These are phyloP conservation scores for Didymodactylos carnosus DNA, from an alignment of 2,888 invertebrate genomes.

Conservation along the genomic window DNA sequence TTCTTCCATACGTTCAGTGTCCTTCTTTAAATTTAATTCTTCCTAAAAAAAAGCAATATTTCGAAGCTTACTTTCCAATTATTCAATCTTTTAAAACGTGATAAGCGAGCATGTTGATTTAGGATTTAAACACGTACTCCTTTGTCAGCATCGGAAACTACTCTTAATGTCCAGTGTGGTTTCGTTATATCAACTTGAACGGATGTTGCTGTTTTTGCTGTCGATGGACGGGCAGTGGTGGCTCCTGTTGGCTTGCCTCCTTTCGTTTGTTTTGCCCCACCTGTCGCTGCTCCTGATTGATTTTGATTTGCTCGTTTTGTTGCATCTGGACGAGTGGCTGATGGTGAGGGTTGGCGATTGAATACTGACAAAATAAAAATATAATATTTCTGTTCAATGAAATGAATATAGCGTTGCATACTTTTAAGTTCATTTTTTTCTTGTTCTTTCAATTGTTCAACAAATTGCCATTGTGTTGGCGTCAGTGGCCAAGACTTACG, in stretches of 20 bases:
- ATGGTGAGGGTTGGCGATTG: neutral
- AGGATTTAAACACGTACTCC: conserved; percentile 11
- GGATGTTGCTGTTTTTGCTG: conserved; percentile 23
- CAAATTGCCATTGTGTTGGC: conserved; percentile 29
- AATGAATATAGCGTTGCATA: neutral
- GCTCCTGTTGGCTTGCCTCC: conserved; percentile 19
- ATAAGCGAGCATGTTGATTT: no score
- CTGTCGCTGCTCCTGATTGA: conserved; percentile 2
- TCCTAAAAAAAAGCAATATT: conserved; percentile 16
- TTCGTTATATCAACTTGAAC: conserved; percentile 31
- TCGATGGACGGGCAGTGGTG: conserved; percentile 19
- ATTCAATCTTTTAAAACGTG: neutral
- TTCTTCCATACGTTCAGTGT: conserved; percentile 32
- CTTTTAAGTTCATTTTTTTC: conserved; percentile 32
- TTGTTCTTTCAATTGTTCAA: conserved; percentile 29
- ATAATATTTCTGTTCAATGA: no score
- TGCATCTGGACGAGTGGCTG: neutral
- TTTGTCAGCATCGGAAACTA: conserved; percentile 28
- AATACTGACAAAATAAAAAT: no score
- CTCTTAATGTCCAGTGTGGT: conserved; percentile 29
- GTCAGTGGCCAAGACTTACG: conserved; percentile 32
- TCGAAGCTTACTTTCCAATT: neutral
- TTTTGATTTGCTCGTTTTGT: neutral
- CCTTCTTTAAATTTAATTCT: conserved; percentile 30
- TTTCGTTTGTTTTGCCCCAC: conserved; percentile 24